A percentile compares a stretch with the other conserved stretches of the same genome.
Evolutionary conservation across 2,888 invertebrate species (phyloP).

Genomic region (Drosophila infuscata): DNA sequence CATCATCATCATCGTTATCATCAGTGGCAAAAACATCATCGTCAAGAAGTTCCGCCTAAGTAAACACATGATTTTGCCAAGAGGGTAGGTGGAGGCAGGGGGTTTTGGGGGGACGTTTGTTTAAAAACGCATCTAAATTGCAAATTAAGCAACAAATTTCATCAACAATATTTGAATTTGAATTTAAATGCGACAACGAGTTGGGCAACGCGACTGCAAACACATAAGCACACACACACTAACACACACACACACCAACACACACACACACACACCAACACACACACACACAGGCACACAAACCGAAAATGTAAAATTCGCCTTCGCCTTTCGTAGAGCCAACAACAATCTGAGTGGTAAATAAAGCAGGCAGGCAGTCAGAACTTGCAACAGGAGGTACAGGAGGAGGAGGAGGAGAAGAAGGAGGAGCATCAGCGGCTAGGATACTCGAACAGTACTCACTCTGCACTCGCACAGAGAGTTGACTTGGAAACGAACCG

Average conservation of each 20-base stretch:
- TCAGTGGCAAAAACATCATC: conserved; percentile 28
- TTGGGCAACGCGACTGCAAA: conserved; percentile 51
- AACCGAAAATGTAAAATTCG: conserved; percentile 78
- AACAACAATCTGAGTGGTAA: conserved; percentile 65
- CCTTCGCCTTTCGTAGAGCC: conserved; percentile 56
- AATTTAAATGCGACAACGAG: conserved; percentile 76
- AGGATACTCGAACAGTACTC: conserved; percentile 22
- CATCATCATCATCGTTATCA: conserved; percentile 19
- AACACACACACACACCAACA: conserved; percentile 17
- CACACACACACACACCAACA: not conserved
- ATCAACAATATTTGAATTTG: conserved; percentile 82
- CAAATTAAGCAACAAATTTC: conserved; percentile 82
- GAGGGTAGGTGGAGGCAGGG: not conserved
- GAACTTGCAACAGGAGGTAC: conserved; percentile 13
- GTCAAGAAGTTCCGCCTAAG: conserved; percentile 72
- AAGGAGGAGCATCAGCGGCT: conserved; percentile 13
- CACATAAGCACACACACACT: conserved; percentile 12
- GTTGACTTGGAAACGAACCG: conserved; percentile 65
- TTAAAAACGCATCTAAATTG: conserved; percentile 81
- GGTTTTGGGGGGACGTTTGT: conserved; percentile 56
- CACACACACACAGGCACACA: conserved; percentile 37
- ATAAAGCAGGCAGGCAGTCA: conserved; percentile 42
- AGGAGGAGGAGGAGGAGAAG: not conserved
- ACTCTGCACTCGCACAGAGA: conserved; percentile 39
- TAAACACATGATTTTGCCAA: conserved; percentile 76